Conservation (phyloP, 2,113 vertebrate genomes). For the Poicephalus meyeri region DNA sequence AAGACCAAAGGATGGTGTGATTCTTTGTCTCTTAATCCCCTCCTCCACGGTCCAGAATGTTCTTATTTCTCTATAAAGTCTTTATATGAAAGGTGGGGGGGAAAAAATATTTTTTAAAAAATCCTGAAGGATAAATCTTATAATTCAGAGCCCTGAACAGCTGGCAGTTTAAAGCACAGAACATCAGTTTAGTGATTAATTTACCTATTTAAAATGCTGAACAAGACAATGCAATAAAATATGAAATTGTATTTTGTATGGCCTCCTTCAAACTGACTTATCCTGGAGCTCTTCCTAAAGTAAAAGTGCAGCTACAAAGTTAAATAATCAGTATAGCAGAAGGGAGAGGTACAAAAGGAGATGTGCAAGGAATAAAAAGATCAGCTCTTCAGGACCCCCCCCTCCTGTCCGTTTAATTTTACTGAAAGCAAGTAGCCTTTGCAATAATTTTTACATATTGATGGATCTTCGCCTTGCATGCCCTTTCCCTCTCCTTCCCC, state of each 20-base stretch:
- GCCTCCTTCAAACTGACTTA: not conserved
- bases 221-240: slow-evolving; percentile 59
- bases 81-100: slow-evolving; percentile 14
- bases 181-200: slow-evolving; percentile 78
- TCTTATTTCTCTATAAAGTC: slow-evolving; percentile 57
- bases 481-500: slow-evolving; percentile 17
- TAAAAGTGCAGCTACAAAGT: slow-evolving; percentile 36
- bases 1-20: slow-evolving; percentile 44
- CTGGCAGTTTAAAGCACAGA: slow-evolving; percentile 76
- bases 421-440: slow-evolving; percentile 19
- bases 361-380: not conserved
- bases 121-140: slow-evolving; percentile 77
- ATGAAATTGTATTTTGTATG: slow-evolving; percentile 41
- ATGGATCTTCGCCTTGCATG: not conserved
- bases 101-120: not conserved
- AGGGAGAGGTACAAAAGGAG: slow-evolving; percentile 6
- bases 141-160: slow-evolving; percentile 73
- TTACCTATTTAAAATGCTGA: slow-evolving; percentile 77
- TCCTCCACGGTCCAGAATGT: slow-evolving; percentile 32
- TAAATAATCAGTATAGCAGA: slow-evolving; percentile 49
- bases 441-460: not conserved
- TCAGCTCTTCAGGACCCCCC: not conserved
- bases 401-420: slow-evolving; percentile 24
- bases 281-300: slow-evolving; percentile 29
- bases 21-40: slow-evolving; percentile 59